phyloP scores from a whole-genome alignment of 2,888 invertebrate genomes.

The Pherbina coryleti region DNA sequence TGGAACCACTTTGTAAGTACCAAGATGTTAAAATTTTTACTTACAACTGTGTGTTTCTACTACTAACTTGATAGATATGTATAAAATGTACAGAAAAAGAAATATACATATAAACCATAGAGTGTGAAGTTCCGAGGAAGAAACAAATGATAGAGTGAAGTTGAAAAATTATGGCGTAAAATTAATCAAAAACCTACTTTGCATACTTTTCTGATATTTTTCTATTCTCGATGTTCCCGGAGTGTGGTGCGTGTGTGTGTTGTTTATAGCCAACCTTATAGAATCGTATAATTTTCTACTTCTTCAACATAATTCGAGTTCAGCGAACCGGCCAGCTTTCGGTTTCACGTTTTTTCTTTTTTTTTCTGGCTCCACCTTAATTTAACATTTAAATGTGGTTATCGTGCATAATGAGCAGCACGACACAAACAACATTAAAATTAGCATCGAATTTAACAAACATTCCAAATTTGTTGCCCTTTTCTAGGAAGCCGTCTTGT shows the following conservation, averaged over 20 bases:
- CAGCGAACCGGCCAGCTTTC: slow-evolving; percentile 28
- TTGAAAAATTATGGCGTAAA: background rate
- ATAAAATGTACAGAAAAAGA: no score
- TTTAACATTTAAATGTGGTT: slow-evolving; percentile 1
- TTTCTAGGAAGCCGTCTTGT: background rate
- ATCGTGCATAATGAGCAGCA: background rate
- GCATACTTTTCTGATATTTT: no score
- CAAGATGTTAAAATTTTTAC: no score
- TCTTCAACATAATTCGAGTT: slow-evolving; percentile 32
- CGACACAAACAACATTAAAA: slow-evolving; percentile 10
- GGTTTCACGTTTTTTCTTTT: slow-evolving; percentile 17
- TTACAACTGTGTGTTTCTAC: no score
- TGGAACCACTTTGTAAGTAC: no score
- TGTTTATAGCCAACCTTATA: background rate
- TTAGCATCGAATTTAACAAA: slow-evolving; percentile 25
- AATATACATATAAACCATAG: no score
- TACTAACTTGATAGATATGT: no score
- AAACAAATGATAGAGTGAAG: background rate
- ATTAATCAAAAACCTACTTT: background rate
- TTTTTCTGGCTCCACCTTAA: background rate
- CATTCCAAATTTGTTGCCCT: slow-evolving; percentile 11
- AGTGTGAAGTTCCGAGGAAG: background rate
- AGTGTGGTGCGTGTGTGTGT: background rate
- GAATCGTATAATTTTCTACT: slow-evolving; percentile 20
- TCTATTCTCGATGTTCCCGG: background rate